A percentile compares a stretch with the other conserved stretches of the same genome.
Conservation (phyloP, 2,113 vertebrate genomes). For the Neodontobutis hainanensis region DNA sequence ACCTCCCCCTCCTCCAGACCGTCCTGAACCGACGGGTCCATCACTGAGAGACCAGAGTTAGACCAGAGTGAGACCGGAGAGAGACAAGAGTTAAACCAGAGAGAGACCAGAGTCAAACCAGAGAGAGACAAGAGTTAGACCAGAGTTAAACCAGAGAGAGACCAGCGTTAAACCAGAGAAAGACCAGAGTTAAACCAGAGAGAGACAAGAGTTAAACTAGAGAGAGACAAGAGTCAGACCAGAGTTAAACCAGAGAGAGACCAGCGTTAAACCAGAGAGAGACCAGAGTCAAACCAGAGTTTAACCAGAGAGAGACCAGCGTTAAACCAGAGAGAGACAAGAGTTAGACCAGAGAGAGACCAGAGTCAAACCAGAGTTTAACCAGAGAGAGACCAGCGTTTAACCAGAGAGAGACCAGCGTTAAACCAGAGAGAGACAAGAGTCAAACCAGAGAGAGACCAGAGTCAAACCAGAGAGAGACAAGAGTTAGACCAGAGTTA, state of each 20-base stretch:
- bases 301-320: not conserved
- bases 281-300: not conserved
- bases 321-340: conserved; percentile 23
- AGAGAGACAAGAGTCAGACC: not conserved
- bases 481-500: not conserved
- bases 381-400: conserved; percentile 8
- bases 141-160: conserved; percentile 12
- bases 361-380: too few species aligned
- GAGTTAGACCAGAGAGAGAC: not conserved
- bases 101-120: conserved; percentile 9
- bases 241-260: not conserved
- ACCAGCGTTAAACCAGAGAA: too few species aligned
- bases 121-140: not conserved
- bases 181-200: not conserved
- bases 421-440: not conserved
- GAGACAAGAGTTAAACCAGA: too few species aligned
- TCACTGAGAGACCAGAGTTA: conserved; percentile 84
- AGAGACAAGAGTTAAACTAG: conserved; percentile 11
- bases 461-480: not conserved
- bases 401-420: not conserved
- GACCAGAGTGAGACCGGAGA: conserved; percentile 26
- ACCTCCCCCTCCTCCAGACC: conserved; percentile 97
- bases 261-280: conserved; percentile 11
- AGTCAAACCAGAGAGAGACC: conserved; percentile 19
- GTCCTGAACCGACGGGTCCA: conserved; percentile 88